Percentiles rank a stretch among this genome's conserved stretches.
Evolutionary conservation across 2,113 vertebrate species (phyloP).

Genomic region (Sinocyclocheilus rhinocerous): DNA sequence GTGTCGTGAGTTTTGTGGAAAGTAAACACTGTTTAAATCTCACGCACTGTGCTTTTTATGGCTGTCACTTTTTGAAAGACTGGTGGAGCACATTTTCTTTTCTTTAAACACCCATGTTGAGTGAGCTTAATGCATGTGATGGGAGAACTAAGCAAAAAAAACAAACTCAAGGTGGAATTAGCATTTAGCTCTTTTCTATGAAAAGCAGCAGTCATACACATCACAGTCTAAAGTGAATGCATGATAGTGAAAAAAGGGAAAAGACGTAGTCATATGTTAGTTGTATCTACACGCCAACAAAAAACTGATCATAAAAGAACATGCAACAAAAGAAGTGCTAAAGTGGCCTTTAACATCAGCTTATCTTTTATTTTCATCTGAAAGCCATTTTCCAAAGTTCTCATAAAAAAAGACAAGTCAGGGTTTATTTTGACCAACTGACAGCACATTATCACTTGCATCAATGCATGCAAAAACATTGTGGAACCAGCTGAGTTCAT

Average conservation of each 20-base stretch:
- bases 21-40: too few species aligned
- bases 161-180: background rate
- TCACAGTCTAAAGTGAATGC: background rate
- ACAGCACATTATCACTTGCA: background rate
- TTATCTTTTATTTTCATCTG: background rate
- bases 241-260: background rate
- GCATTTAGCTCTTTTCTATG: too few species aligned
- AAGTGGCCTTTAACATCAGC: background rate
- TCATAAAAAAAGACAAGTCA: background rate
- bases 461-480: background rate
- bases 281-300: background rate
- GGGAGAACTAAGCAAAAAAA: background rate
- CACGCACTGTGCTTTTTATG: too few species aligned
- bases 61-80: background rate
- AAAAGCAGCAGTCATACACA: background rate
- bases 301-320: slow-evolving; percentile 3
- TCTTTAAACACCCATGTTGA: background rate
- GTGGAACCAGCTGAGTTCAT: background rate
- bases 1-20: background rate
- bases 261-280: background rate
- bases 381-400: background rate
- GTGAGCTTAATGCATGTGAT: background rate
- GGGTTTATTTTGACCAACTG: background rate
- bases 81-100: background rate
- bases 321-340: too few species aligned